Evolutionary conservation across 2,113 vertebrate genomes (phyloP).

Genomic region (Plotosus lineatus): DNA sequence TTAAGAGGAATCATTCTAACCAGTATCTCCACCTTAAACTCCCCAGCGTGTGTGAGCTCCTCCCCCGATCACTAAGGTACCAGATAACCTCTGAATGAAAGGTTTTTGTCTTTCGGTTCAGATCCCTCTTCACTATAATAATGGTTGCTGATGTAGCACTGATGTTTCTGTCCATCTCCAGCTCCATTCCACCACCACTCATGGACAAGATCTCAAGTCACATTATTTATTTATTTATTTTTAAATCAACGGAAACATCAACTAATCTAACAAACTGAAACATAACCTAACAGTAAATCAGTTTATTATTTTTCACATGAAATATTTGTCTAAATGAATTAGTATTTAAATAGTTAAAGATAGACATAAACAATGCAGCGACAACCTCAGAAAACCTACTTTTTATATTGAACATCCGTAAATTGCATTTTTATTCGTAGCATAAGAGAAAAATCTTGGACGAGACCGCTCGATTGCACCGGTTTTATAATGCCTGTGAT

Average conservation of each 20-base stretch:
- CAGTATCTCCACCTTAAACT: too few species aligned
- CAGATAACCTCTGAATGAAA: too few species aligned
- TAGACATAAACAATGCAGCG: background rate
- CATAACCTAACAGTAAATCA: background rate
- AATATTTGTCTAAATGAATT: background rate
- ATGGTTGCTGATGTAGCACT: too few species aligned
- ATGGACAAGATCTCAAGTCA: too few species aligned
- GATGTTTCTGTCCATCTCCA: too few species aligned
- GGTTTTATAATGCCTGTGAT: slow-evolving; percentile 78
- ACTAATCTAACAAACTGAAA: background rate
- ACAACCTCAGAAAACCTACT: background rate
- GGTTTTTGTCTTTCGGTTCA: too few species aligned
- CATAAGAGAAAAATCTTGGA: slow-evolving; percentile 73
- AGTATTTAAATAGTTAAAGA: background rate
- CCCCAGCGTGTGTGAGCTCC: too few species aligned
- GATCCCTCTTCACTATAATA: too few species aligned
- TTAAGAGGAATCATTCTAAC: too few species aligned
- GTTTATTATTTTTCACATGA: background rate
- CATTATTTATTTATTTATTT: background rate
- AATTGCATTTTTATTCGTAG: slow-evolving; percentile 54
- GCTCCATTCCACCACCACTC: too few species aligned
- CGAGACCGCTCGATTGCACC: slow-evolving; percentile 77
- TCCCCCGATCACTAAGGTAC: too few species aligned
- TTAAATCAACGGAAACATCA: background rate
- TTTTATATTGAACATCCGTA: background rate